Base-by-base conservation (phyloP, 2,888 invertebrate species). In the Arrhopalites spinosus region DNA sequence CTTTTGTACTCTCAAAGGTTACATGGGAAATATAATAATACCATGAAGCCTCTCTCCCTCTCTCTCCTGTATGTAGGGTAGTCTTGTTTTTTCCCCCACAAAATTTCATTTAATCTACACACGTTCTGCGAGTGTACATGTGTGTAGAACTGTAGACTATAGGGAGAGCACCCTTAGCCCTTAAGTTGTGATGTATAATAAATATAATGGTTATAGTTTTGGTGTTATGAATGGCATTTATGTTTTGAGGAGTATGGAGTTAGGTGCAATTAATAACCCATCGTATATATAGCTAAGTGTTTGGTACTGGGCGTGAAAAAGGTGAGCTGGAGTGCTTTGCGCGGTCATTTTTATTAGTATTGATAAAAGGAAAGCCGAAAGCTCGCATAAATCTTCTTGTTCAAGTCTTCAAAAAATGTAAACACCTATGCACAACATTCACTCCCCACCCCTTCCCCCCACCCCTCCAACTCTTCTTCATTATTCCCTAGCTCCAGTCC, bases 331-430 rank as follows among this genome's bases (percentile, higher is more conserved):
- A 75, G 72, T 74, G 43, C 73, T 78, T 77, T 76, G 76, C 77
- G 80, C 80, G 80, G 81, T 82, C 81, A 82, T 81, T 82, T 81
- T 82, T 82, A 82, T 82, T 82, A 80, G 80, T 80, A 82, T 81
- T 81, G 81, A 81, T 82, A 82, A 82, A 82, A 81, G 81, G 81
- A 80, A 59, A 27, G 13, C 80, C 79, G 80, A 80, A 80, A 78
- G 78, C 77, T 63, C 53, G 75, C 67, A 74, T 74, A 74, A 74
- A 74, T 75, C 77, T 77, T 77, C 73, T 74, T 74, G 66, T 71
- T 77, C 77, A 74, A 73, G 72, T 76, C 73, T 68, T 47, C 36
- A 71, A 71, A 71, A 71, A 71, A 73, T 56, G 73, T 73, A 73
- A 73, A 73, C 73, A 73, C 71, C 71, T 71, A 59, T 71, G 59